Conservation (phyloP, 1,140 invertebrate genomes). For the Potamilus streckersoni region DNA sequence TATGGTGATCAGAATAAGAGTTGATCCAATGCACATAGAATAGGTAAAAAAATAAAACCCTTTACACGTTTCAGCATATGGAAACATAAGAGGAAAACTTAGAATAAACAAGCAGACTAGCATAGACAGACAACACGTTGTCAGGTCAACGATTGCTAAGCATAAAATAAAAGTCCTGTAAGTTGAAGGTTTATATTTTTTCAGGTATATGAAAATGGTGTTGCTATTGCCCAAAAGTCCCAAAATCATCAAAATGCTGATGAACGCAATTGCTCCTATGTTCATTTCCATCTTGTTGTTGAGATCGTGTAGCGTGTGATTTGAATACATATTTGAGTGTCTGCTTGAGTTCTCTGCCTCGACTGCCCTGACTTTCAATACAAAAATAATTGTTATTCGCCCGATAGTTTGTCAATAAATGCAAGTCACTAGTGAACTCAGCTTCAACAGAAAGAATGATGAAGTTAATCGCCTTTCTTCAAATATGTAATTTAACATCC, state of each 20-base stretch:
- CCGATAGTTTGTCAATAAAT: too few species aligned
- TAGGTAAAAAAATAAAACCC: slow-evolving; percentile 16
- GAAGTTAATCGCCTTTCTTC: too few species aligned
- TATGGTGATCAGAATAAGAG: slow-evolving; percentile 19
- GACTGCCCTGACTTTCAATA: too few species aligned
- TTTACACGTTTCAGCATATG: slow-evolving; percentile 10
- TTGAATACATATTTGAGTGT: too few species aligned
- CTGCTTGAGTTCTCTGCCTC: too few species aligned
- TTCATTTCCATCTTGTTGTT: too few species aligned
- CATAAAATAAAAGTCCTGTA: slow-evolving; percentile 29
- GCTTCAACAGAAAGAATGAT: too few species aligned
- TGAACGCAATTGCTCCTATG: slow-evolving; percentile 15
- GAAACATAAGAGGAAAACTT: slow-evolving; percentile 12
- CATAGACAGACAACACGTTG: slow-evolving; percentile 20
- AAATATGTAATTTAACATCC: too few species aligned
- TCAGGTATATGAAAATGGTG: slow-evolving; percentile 27
- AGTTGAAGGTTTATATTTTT: slow-evolving; percentile 26
- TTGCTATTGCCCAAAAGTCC: slow-evolving; percentile 30
- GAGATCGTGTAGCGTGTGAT: too few species aligned
- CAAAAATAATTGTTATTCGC: too few species aligned
- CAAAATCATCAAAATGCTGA: slow-evolving; percentile 12
- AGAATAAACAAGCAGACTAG: slow-evolving; percentile 26
- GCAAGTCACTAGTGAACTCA: too few species aligned
- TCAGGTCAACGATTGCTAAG: slow-evolving; percentile 21
- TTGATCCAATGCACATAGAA: slow-evolving; percentile 20